Evolutionary conservation across 2,797 vertebrate genomes (phyloP), one percentile per base, ranked within the genome.

Genomic region (Sebastolobus altivelis): DNA sequence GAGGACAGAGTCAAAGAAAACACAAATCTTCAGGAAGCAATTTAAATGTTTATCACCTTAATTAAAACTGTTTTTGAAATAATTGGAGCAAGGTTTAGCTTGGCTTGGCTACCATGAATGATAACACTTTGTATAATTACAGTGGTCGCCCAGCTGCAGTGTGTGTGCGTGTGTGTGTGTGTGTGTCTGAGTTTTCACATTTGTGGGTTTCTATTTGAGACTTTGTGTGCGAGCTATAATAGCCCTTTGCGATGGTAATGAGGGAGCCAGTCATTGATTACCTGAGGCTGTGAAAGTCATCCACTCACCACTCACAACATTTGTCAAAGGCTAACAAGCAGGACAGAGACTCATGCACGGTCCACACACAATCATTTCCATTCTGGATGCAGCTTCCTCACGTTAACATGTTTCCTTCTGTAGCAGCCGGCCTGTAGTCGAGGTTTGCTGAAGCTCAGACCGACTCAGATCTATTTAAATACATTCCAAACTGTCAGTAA

Each of bases 31-130:
- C 82, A 69, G 52, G 49, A 85, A 81, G 82, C 80, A 79, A 90
- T 91, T 87, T 84, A 76, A 88, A 87, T 87, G 73, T 89, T 93
- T 88, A 85, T 92, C 84, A 80, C 70, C 62, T 89, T 87, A 91
- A 93, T 93, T 91, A 82, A 87, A 91, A 87, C 77, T 54, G 86
- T 83, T 84, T 89, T 79, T 82, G 75, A 87, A 88, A 87, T 80
- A 88, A 89, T 71, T 80, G 67, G 67, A 81, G 63, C 54, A 79
- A 83, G 77, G 65, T 88, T 85, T 88, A 78, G 81, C 68, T 79
- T 13, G 61, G 67, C 54, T 71, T 22, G 29, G 65, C 80, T 56
- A 73, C 68, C 13, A 1, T 82, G 75, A 91, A 90, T 87, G 77
- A 91, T 90, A 83, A 83, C 69, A 76, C 68, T 83, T 65, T 9